Base-by-base conservation (phyloP, 2,888 invertebrate genomes). In the Morpho achilles region DNA sequence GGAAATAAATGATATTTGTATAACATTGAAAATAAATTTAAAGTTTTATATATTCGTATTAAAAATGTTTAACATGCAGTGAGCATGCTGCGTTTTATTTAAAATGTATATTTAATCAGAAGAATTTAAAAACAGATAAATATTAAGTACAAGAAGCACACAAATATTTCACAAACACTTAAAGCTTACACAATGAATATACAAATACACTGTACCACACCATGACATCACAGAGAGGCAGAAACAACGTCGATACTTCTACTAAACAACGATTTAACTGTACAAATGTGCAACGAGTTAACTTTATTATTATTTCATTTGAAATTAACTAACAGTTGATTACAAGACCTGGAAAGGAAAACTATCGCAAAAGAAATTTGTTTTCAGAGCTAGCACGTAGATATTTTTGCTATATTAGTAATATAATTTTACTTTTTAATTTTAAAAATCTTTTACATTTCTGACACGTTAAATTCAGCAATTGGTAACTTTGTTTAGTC, bases 161-260 rank as follows among this genome's bases (percentile, higher is more conserved):
- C 49, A 47, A 10, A 32, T 47, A 41, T 61, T 52, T 42, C 23
- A 43, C 46, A 53, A 53, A 63, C 60, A 58, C 52, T 39, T 41
- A 58, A 60, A 60, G 60, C 58, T 50, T 59, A 32, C 32, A 32
- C 32, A 44, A 53, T 54, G 42, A 59, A 49, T 59, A 61, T 42
- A 54, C 54, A 32, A 32, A 48, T 54, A 62, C 53, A 48, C 50
- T 53, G 48, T 40, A 56, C 56, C 48, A 50, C 49, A 58, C 58
- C 49, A 45, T 46, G 58, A 61, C 58, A 52, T 55, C 58, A 58
- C 61, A 61, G 58, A 58, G 55, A 61, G 52, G 58, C 48, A 59
- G 3, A 43, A 43, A 43, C 9, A 43, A 8, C 42, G 42, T 9
- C 42, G 9, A 8, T 43, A 32, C 32, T 32, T 32, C 32, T 32